Conservation (phyloP, 2,888 invertebrate genomes). For the Tineola bisselliella region DNA sequence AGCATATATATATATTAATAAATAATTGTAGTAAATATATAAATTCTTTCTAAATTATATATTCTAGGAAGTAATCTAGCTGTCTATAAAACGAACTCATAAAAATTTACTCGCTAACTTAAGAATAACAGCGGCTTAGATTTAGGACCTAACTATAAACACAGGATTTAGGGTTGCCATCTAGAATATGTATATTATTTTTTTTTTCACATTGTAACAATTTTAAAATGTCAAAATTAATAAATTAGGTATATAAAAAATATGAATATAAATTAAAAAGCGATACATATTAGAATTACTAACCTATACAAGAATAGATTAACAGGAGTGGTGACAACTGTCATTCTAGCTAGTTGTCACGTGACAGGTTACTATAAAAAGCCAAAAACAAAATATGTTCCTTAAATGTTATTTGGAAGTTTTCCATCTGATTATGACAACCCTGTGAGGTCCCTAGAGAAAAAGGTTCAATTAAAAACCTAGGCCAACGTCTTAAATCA, state of each 20-base stretch:
- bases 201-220: too few species aligned
- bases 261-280: too few species aligned
- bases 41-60: not conserved
- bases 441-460: conserved; percentile 20
- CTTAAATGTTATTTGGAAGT: too few species aligned
- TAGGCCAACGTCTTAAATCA: conserved; percentile 29
- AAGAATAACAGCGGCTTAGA: conserved; percentile 3
- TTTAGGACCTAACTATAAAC: conserved; percentile 14
- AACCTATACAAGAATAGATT: too few species aligned
- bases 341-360: too few species aligned
- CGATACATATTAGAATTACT: too few species aligned
- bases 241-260: too few species aligned
- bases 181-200: not conserved
- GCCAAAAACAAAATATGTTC: too few species aligned
- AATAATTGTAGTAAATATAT: not conserved
- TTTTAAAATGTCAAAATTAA: too few species aligned
- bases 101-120: conserved; percentile 13
- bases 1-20: not conserved
- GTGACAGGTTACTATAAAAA: too few species aligned
- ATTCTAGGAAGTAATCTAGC: conserved; percentile 13
- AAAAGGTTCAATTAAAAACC: conserved; percentile 54
- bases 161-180: not conserved
- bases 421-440: not conserved
- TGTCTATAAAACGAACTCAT: conserved; percentile 12
- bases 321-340: too few species aligned